Evolutionary conservation across 2,113 vertebrate genomes (phyloP), one percentile per base, ranked within the genome.

Genomic region (Nematolebias whitei): DNA sequence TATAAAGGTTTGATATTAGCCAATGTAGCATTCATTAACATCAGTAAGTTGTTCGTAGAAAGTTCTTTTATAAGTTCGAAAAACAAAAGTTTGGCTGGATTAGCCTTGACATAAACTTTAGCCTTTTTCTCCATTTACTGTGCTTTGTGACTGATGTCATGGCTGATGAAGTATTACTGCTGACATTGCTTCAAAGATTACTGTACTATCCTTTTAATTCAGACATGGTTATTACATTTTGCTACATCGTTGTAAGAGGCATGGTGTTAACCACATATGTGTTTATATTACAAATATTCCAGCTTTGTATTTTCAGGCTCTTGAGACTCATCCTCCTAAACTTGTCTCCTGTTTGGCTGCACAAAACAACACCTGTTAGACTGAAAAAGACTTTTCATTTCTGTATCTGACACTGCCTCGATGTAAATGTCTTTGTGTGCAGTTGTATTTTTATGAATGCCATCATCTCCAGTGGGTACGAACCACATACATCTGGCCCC

Each of bases 401-500:
- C 26, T 63, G 57, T 64, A 75, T 78, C 57, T 70, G 60, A 44
- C 32, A 51, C n/a, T n/a, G 78, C 50, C 67, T 53, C 43, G 58
- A 70, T 71, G 59, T 71, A 22, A 77, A 53, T 51, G 52, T 65
- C n/a, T 82, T 48, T 63, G 61, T 61, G 62, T 72, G 55, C 70
- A 57, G 70, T 61, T 73, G 71, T 72, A 55, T 71, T 72, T 63
- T 61, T 72, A 68, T 54, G 52, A 49, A 57, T 68, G 65, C 64
- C 56, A 57, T 65, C 68, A 32, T 79, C 74, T 65, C 68, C 58
- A 19, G 22, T 65, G 80, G 68, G 64, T 71, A 78, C 45, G 5
- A 45, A 63, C 49, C 71, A 61, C 76, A 87, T 78, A 75, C 80
- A 84, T 79, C 35, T 53, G 56, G 26, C 54, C 61, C 79, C 53